Conservation (phyloP, 92 coral and sea anemone species). For the Micromussa lordhowensis region DNA sequence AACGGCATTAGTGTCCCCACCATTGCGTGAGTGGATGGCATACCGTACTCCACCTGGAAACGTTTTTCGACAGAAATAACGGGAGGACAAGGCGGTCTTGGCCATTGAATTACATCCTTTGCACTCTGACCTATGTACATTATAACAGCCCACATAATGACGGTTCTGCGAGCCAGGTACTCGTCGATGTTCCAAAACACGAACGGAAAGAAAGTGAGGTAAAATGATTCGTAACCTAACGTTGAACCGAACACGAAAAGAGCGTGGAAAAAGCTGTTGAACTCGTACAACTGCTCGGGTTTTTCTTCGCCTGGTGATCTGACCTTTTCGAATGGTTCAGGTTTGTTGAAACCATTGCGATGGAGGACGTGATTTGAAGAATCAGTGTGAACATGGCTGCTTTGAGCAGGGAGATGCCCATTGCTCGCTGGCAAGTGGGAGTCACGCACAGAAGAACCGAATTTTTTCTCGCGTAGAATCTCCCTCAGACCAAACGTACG, state of each 20-base stretch:
- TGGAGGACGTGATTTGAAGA: conserved; percentile 21
- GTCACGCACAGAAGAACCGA: conserved; percentile 2
- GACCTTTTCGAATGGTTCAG: conserved; percentile 33
- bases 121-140: conserved; percentile 94
- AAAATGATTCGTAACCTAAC: conserved; percentile 91
- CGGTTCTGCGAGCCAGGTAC: conserved; percentile 76
- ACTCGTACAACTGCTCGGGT: conserved; percentile 50
- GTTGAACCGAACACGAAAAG: conserved; percentile 87
- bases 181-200: conserved; percentile 95
- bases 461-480: conserved; percentile 43
- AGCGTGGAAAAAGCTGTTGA: conserved; percentile 79
- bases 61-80: conserved; percentile 89
- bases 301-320: conserved; percentile 49
- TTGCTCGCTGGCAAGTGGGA: conserved; percentile 36
- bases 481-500: conserved; percentile 81
- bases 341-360: conserved; percentile 61
- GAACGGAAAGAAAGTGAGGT: conserved; percentile 87
- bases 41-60: conserved; percentile 88
- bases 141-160: conserved; percentile 81
- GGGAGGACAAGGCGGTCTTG: conserved; percentile 93
- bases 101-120: conserved; percentile 92
- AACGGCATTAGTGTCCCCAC: conserved; percentile 92
- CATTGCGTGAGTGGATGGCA: conserved; percentile 99
- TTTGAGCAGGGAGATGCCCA: conserved; percentile 49
- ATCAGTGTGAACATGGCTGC: background rate